Evolutionary conservation across 2,888 invertebrate species (phyloP).

Genomic region (Eulithis testata): DNA sequence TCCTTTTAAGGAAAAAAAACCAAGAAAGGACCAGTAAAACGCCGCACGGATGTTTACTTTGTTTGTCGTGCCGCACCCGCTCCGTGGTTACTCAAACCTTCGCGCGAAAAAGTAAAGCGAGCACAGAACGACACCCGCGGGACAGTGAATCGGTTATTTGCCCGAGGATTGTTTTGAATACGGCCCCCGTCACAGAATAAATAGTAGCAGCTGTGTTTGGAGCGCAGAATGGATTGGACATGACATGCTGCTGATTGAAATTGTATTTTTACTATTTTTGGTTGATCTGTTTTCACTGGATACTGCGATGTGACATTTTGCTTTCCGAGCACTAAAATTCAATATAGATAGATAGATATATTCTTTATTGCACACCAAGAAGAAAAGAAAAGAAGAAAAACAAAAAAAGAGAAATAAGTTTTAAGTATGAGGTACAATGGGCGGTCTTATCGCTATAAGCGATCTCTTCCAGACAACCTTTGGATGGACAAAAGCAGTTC

Average conservation of each 20-base stretch:
- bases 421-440: no score
- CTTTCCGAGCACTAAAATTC: no score
- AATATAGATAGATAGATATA: no score
- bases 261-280: conserved; percentile 33
- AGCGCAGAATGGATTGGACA: conserved; percentile 52
- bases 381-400: no score
- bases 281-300: conserved; percentile 15
- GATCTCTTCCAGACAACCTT: no score
- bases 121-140: conserved; percentile 73
- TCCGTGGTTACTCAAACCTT: conserved; percentile 39
- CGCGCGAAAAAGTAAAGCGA: conserved; percentile 78
- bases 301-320: not conserved
- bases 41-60: not conserved
- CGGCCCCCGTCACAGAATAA: conserved; percentile 38
- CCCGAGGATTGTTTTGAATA: conserved; percentile 81
- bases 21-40: no score
- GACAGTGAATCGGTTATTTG: conserved; percentile 78
- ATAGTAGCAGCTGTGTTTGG: conserved; percentile 44
- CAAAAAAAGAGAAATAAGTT: no score
- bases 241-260: conserved; percentile 41
- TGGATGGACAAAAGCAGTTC: no score
- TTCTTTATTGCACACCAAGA: no score
- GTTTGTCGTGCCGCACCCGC: conserved; percentile 32
- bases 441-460: no score
- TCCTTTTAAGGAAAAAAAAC: no score